Base-by-base conservation (phyloP, 2,797 vertebrate genomes). In the Microtus obscurus region DNA sequence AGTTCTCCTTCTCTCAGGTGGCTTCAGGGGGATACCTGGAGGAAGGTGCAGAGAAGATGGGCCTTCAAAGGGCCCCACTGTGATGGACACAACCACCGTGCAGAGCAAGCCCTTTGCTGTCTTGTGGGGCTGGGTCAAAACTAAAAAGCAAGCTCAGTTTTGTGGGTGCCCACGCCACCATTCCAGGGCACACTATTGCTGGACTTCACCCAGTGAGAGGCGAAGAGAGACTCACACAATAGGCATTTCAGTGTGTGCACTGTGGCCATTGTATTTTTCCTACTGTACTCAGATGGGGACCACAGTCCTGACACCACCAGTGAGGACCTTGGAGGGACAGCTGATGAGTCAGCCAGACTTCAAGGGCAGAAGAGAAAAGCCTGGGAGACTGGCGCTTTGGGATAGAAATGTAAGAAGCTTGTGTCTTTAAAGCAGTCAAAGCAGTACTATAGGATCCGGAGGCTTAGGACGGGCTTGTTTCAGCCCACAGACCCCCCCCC, bases 231-330 rank as follows among this genome's bases (percentile, higher is more conserved):
- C 94, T 96, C 53, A 45, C 96, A 98, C 98, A 98, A 98, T 97
- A 97, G 97, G 97, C 71, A 94, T 97, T 97, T 98, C 90, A 97
- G 80, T 94, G 76, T 91, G 96, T 97, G 98, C 98, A 98, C 98
- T 89, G 86, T 87, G 94, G 82, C 96, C 90, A 96, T 97, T 98
- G 98, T 98, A 96, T 85, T 94, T 85, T 67, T 92, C 69, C 96
- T 97, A 97, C 98, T 97, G 98, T 97, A 97, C 90, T 94, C 45
- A 14, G 96, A 81, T 85, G 95, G 95, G 73, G 93, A 87, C 69
- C 92, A 14, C 81, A 97, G 87, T 95, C 97, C 97, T 97, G 98
- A 97, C 97, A 97, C 97, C 74, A 29, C 97, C 97, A 97, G 96
- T 31, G 82, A 96, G 93, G 95, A 91, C 86, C 94, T 71, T 80